Conservation (phyloP, 2,888 invertebrate species). For the Amblyjoppa proteus region DNA sequence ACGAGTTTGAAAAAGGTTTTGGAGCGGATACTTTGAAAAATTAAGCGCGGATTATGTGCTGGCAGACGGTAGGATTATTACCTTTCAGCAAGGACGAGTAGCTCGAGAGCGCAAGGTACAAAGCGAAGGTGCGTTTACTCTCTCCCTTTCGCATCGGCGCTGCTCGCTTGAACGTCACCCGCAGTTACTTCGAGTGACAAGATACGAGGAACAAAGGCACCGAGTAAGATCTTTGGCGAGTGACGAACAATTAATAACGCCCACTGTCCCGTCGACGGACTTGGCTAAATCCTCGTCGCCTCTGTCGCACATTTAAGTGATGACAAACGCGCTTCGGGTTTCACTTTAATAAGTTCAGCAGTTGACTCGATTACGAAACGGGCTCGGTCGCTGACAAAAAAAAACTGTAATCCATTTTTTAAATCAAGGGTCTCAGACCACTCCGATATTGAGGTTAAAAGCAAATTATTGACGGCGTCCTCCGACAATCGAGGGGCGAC, state of each 20-base stretch:
- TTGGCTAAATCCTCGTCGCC: constrained; percentile 24
- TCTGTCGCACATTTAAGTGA: constrained; percentile 39
- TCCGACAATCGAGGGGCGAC: no score
- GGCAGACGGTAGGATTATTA: constrained; percentile 42
- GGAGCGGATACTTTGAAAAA: constrained; percentile 28
- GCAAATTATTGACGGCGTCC: no score
- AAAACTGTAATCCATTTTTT: not conserved
- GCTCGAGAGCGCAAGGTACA: constrained; percentile 27
- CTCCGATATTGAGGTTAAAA: no score
- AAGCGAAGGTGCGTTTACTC: constrained; percentile 31
- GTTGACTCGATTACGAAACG: not conserved
- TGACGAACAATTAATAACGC: constrained; percentile 62
- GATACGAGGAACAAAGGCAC: constrained; percentile 58
- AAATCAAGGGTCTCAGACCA: no score
- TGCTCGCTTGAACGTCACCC: constrained; percentile 47
- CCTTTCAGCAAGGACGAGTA: not conserved
- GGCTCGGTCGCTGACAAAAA: not conserved
- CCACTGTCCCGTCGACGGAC: constrained; percentile 34
- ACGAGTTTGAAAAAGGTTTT: constrained; percentile 6
- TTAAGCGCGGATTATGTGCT: constrained; percentile 33
- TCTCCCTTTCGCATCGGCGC: not conserved
- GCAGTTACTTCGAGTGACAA: constrained; percentile 54
- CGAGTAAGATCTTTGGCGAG: constrained; percentile 27
- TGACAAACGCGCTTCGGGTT: constrained; percentile 28
- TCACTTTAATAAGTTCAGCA: not conserved